Percentiles rank a stretch among this genome's conserved stretches.
phyloP scores from a whole-genome alignment of 2,113 vertebrate genomes.

The Elephas maximus region DNA sequence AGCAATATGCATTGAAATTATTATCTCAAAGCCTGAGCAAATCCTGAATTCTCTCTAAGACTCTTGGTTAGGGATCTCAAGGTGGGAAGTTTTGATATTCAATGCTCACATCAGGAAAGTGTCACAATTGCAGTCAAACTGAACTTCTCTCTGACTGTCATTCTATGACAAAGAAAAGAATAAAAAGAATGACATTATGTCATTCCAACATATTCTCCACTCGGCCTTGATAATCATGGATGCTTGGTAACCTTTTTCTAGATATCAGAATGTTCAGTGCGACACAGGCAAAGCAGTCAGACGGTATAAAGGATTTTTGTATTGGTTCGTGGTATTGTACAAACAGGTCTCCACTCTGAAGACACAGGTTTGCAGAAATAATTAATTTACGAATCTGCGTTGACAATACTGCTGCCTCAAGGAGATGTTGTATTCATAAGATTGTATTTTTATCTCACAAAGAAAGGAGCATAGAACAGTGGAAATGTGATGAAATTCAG shows the following conservation, averaged over 20 bases:
- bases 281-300: not conserved
- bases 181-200: not conserved
- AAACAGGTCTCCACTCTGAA: not conserved
- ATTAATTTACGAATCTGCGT: conserved; percentile 4
- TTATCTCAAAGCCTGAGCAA: not conserved
- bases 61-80: not conserved
- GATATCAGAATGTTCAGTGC: not conserved
- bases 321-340: not conserved
- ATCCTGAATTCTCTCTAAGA: not conserved
- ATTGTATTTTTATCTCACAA: not conserved
- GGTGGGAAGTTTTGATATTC: not conserved
- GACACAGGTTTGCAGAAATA: not conserved
- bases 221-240: not conserved
- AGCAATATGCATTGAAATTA: not conserved
- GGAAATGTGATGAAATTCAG: not conserved
- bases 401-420: not conserved
- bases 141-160: not conserved
- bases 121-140: not conserved
- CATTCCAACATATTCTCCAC: not conserved
- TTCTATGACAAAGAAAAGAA: not conserved
- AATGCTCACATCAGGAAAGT: not conserved
- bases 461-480: not conserved
- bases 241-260: not conserved
- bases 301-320: not conserved
- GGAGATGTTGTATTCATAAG: not conserved